Conservation (phyloP, 92 coral and sea anemone species). For the Epizoanthus stellaris region DNA sequence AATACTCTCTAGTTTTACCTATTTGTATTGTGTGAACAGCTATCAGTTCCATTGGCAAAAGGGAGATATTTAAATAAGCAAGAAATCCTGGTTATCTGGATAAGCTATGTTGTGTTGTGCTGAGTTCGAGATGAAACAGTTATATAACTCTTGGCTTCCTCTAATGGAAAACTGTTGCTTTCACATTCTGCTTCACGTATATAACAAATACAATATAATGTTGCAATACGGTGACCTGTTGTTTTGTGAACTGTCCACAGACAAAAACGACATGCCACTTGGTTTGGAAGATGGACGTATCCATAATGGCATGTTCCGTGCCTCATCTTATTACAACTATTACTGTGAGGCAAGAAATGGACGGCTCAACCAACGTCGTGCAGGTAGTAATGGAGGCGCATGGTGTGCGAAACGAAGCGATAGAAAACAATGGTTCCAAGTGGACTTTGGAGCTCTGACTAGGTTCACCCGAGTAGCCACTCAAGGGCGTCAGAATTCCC, state of each 20-base stretch:
- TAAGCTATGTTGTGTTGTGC: too few relatives aligned
- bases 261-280: slow-evolving; percentile 74
- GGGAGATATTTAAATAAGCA: too few relatives aligned
- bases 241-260: slow-evolving; percentile 2
- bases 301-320: slow-evolving; percentile 73
- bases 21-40: too few relatives aligned
- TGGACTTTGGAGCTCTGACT: slow-evolving; percentile 79
- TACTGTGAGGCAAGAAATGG: slow-evolving; percentile 75
- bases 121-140: too few relatives aligned
- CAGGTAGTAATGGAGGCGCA: slow-evolving; percentile 74
- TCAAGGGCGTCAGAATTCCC: slow-evolving; percentile 82
- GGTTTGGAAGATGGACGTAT: slow-evolving; percentile 79
- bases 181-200: too few relatives aligned
- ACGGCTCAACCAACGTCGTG: slow-evolving; percentile 72
- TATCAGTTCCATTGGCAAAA: too few relatives aligned
- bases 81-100: too few relatives aligned
- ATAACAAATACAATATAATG: neutral
- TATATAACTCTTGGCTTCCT: too few relatives aligned
- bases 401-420: slow-evolving; percentile 77
- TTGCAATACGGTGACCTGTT: too few relatives aligned
- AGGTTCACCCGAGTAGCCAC: slow-evolving; percentile 77
- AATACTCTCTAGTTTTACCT: too few relatives aligned
- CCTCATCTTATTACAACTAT: slow-evolving; percentile 72
- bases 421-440: slow-evolving; percentile 73
- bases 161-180: too few relatives aligned